Conservation (phyloP, 2,888 invertebrate species). For the Synanthedon tipuliformis region DNA sequence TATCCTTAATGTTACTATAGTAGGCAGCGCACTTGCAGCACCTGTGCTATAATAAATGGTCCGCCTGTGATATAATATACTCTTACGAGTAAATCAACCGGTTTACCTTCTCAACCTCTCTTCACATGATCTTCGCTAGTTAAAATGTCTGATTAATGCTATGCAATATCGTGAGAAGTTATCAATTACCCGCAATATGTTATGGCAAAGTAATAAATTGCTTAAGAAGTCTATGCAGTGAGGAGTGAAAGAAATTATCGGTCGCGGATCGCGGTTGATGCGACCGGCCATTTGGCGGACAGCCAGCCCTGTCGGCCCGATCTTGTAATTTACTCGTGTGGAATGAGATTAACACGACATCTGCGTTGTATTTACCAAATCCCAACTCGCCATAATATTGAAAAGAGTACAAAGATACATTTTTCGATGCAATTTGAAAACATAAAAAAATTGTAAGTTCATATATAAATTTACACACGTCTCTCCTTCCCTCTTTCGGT, state of each 20-base stretch:
- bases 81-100: no score
- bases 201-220: not conserved
- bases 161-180: not conserved
- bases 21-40: not conserved
- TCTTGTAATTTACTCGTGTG: conserved; percentile 55
- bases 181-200: not conserved
- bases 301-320: conserved; percentile 42
- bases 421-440: not conserved
- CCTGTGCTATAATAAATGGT: no score
- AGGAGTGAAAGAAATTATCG: conserved; percentile 39
- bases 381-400: not conserved
- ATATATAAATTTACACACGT: no score
- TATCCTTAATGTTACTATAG: no score
- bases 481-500: no score
- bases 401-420: not conserved
- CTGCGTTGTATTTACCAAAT: conserved; percentile 44
- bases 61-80: no score
- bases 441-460: no score
- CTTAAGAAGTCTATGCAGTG: not conserved
- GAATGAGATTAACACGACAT: conserved; percentile 54
- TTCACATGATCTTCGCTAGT: no score
- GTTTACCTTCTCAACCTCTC: no score
- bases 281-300: conserved; percentile 46
- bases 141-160: no score
- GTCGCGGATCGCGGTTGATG: conserved; percentile 41